Evolutionary conservation across 2,797 vertebrate genomes (phyloP), one percentile per base, ranked within the genome.

Genomic region (Champsocephalus esox): DNA sequence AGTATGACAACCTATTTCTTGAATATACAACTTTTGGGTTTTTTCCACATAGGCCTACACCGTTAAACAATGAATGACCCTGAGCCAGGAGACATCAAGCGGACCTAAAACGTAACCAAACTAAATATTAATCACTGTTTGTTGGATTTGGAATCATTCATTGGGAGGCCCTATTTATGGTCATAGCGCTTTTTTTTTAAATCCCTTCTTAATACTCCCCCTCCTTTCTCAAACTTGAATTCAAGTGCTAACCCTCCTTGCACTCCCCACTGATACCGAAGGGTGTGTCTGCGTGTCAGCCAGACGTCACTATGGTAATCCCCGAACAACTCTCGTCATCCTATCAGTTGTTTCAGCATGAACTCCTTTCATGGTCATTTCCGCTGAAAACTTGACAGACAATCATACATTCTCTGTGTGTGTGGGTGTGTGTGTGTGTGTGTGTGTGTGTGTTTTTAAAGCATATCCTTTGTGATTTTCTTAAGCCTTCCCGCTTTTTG

Each of bases 321-420:
- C 56, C 68, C 73, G 59, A 48, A 65, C 54, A 61, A 2, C 5
- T 14, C 44, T 9, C 46, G 34, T 46, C 24, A 16, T 70, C 66
- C 38, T 64, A 2, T 66, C 69, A 11, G 19, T 41, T 61, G 19
- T 52, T 21, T 12, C 49, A 32, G 13, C 52, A 28, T 19, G 32
- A 49, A 41, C n/a, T 82, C 86, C 85, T 79, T 91, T 79, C 38
- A 88, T 85, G 87, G 90, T 34, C 9, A 82, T 64, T 75, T 92
- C 89, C 87, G 56, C 52, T 48, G 3, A 41, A 49, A n/a, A 19
- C 45, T 46, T 1, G 0, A 74, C 83, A 68, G 81, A 57, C 21
- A 66, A 61, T 69, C 43, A 78, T 48, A n/a, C 8, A 1, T 14
- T 21, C 32, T 11, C 14, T n/a, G 3, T 7, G 3, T 19, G 3